Evolutionary conservation across 2,888 invertebrate species (phyloP).

Genomic region (Epistrophella euchroma): DNA sequence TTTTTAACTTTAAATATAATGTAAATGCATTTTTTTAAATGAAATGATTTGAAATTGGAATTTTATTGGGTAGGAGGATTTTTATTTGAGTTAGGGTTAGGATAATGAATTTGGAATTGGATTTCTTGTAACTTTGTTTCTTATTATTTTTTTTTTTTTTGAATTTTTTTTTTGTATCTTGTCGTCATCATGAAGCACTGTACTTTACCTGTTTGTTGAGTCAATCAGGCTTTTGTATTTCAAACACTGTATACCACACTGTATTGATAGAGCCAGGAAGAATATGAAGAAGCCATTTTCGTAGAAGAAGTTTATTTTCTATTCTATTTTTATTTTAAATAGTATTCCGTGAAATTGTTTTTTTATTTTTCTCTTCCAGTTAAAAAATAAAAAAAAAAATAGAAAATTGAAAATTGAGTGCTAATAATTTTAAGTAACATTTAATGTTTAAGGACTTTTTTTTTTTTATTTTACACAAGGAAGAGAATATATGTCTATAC

Average conservation of each 20-base stretch:
- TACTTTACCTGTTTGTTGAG: constrained; percentile 76
- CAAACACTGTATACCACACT: constrained; percentile 74
- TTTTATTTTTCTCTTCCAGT: constrained; percentile 68
- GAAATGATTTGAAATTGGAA: constrained; percentile 52
- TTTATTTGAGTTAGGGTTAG: constrained; percentile 31
- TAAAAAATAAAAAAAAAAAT: constrained; percentile 62
- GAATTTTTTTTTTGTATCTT: constrained; percentile 55
- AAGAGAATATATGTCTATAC: constrained; percentile 68
- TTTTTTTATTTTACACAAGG: constrained; percentile 64
- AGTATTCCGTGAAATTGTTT: constrained; percentile 61
- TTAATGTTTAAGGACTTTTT: not conserved
- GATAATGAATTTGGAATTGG: constrained; percentile 49
- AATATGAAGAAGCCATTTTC: constrained; percentile 70
- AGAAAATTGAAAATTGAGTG: constrained; percentile 10
- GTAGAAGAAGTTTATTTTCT: constrained; percentile 65
- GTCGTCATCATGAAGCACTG: constrained; percentile 74
- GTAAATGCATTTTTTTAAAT: constrained; percentile 30
- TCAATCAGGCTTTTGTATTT: constrained; percentile 74
- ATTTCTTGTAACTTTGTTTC: constrained; percentile 51
- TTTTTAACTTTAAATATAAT: not conserved
- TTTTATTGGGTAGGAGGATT: constrained; percentile 9
- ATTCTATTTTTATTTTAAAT: constrained; percentile 53
- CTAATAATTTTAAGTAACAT: not conserved
- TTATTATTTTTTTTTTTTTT: constrained; percentile 13
- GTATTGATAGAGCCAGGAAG: constrained; percentile 74